Evolutionary conservation across 2,113 vertebrate genomes (phyloP).

Genomic region (Saccopteryx bilineata): DNA sequence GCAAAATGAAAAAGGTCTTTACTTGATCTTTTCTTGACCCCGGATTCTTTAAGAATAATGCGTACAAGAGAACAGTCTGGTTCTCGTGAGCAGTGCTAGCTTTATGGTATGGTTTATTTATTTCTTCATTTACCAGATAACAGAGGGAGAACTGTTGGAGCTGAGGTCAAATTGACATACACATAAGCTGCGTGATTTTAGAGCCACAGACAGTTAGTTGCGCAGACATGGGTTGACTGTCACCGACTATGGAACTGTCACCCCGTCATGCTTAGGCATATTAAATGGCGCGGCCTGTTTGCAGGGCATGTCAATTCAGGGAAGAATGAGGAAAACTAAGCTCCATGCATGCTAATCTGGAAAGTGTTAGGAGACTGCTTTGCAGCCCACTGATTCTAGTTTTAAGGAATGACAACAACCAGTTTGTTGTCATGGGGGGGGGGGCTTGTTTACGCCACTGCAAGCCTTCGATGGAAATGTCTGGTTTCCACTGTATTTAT

Average conservation of each 20-base stretch:
- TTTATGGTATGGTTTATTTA: background rate
- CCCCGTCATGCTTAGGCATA: constrained; percentile 64
- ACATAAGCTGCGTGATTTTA: constrained; percentile 44
- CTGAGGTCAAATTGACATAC: constrained; percentile 54
- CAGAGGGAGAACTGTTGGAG: background rate
- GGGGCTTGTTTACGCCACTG: background rate
- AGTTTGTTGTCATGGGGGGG: constrained; percentile 1
- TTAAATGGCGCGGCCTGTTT: constrained; percentile 65
- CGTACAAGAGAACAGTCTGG: background rate
- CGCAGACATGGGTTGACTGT: constrained; percentile 49
- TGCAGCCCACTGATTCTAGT: constrained; percentile 18
- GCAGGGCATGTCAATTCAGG: constrained; percentile 65
- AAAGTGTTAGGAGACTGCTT: constrained; percentile 65
- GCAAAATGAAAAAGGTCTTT: background rate
- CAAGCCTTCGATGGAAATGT: background rate
- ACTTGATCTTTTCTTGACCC: background rate
- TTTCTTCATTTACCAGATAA: constrained; percentile 60
- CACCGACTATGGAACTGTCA: constrained; percentile 73
- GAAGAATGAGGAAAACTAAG: constrained; percentile 65
- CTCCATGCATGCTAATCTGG: constrained; percentile 71
- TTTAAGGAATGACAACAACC: constrained; percentile 44
- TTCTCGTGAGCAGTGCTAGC: background rate
- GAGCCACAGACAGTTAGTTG: constrained; percentile 50
- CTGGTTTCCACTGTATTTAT: constrained; percentile 19
- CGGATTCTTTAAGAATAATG: background rate